Conservation (phyloP, 1,140 invertebrate genomes). For the Antheraea mylitta region DNA sequence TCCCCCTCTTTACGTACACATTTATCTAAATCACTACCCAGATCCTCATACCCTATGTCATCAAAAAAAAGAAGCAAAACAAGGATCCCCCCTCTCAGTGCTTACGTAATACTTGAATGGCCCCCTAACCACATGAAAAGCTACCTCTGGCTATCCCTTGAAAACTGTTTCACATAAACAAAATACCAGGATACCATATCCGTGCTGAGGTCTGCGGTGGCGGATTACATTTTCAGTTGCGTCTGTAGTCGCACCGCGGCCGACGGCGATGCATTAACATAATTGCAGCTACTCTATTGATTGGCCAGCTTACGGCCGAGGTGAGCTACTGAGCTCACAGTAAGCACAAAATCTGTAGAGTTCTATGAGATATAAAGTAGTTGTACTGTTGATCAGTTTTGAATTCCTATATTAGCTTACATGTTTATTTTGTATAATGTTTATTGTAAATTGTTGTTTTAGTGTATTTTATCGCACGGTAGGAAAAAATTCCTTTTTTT, state of each 20-base stretch:
- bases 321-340: slow-evolving; percentile 29
- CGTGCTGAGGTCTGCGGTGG: slow-evolving; percentile 45
- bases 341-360: slow-evolving; percentile 27
- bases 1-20: no score
- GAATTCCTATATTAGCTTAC: no score
- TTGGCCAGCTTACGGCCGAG: slow-evolving; percentile 56
- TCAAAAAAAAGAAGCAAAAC: no score
- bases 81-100: no score
- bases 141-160: neutral
- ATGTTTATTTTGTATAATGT: no score
- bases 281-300: slow-evolving; percentile 71
- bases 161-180: slow-evolving; percentile 19
- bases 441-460: no score
- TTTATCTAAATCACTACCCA: no score
- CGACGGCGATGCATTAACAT: slow-evolving; percentile 70
- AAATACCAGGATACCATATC: slow-evolving; percentile 48
- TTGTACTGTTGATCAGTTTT: neutral
- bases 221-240: slow-evolving; percentile 73
- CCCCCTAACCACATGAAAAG: slow-evolving; percentile 16
- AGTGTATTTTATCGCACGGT: no score
- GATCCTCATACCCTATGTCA: no score
- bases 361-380: neutral
- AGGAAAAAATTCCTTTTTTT: no score
- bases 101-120: no score
- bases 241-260: slow-evolving; percentile 45